These are phyloP conservation scores for Lepidothrix coronata DNA, from an alignment of 2,113 vertebrate genomes.

Conservation along the genomic window DNA sequence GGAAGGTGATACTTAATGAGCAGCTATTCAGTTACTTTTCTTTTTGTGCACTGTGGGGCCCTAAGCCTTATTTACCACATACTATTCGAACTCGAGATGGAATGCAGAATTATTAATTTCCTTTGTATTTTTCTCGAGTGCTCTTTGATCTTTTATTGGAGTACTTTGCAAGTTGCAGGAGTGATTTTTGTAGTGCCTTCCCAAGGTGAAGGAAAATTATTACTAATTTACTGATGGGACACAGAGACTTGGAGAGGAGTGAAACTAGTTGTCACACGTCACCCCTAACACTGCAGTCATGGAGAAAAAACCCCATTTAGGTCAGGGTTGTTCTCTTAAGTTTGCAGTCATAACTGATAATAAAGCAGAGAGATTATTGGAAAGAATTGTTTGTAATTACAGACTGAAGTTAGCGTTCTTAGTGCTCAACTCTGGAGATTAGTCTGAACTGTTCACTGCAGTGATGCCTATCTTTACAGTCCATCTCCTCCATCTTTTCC, in stretches of 20 bases:
- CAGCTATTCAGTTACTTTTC: neutral
- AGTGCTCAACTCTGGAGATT: neutral
- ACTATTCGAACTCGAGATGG: neutral
- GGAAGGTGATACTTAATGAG: neutral
- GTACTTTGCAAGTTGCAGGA: neutral
- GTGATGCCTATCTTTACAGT: neutral
- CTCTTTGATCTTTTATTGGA: neutral
- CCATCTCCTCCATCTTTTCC: neutral
- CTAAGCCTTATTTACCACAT: neutral
- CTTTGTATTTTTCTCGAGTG: neutral
- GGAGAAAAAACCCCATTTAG: neutral
- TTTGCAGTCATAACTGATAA: neutral
- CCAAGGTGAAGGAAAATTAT: neutral
- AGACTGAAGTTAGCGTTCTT: neutral
- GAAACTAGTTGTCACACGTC: neutral
- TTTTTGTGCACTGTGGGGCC: neutral
- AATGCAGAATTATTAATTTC: neutral
- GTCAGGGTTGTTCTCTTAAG: neutral
- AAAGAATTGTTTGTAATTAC: neutral
- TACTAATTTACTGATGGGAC: neutral
- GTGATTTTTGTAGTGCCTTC: neutral
- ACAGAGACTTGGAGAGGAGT: neutral
- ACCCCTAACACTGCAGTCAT: neutral
- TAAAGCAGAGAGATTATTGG: neutral
- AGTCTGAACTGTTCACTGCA: neutral